Percentiles rank a stretch among this genome's conserved stretches.
Conservation (phyloP, 2,113 vertebrate species). For the Corapipo altera region DNA sequence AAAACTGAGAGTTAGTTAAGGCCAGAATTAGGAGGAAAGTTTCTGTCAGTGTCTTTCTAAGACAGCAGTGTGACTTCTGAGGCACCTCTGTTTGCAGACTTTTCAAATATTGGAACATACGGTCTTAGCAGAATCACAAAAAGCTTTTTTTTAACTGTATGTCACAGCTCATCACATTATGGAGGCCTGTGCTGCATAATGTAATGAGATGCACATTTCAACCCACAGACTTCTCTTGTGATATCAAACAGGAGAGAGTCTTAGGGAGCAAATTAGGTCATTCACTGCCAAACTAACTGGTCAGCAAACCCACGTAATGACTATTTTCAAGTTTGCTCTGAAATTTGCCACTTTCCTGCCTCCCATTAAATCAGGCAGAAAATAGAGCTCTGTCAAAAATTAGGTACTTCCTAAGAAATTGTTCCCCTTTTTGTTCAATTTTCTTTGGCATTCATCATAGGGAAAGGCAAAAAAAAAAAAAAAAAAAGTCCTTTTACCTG, state of each 20-base stretch:
- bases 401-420: conserved; percentile 33
- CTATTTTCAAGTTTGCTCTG: conserved; percentile 52
- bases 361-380: conserved; percentile 26
- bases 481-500: conserved; percentile 21
- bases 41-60: background rate
- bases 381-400: conserved; percentile 53
- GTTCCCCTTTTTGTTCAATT: conserved; percentile 14
- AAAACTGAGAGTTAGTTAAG: background rate
- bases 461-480: background rate
- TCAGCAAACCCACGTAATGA: conserved; percentile 27
- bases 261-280: background rate
- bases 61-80: background rate
- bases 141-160: background rate
- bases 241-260: background rate
- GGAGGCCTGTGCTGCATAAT: conserved; percentile 33
- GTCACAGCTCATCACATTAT: conserved; percentile 60
- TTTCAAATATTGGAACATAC: conserved; percentile 57
- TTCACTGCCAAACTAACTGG: background rate
- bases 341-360: conserved; percentile 28
- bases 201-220: conserved; percentile 56
- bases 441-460: conserved; percentile 35
- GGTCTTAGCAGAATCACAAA: conserved; percentile 47
- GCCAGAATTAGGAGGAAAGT: background rate
- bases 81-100: background rate
- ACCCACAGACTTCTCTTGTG: conserved; percentile 33